Evolutionary conservation across 2,797 vertebrate species (phyloP), one percentile per base, ranked within the genome.

Genomic region (Pseudochirops cupreus): DNA sequence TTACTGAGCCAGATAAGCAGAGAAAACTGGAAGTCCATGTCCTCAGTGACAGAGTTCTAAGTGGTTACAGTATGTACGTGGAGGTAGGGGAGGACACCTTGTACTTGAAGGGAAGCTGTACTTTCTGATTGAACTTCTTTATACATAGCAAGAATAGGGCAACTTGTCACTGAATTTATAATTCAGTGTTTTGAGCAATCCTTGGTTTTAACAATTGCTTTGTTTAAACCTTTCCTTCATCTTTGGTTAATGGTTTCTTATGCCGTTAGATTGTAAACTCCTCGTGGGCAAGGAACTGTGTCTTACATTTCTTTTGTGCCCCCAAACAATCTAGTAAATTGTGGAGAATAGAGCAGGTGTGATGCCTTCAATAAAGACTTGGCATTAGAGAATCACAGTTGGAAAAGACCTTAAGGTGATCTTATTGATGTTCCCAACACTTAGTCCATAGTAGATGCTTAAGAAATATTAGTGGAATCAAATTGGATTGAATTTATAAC

Each of bases 151-250:
- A 74, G 95, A 94, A 90, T 89, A 62, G 87, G 18, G 5, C 46
- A 93, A 52, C 50, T 91, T 92, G 93, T 95, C 1, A 62, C 52
- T n/a, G 46, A 93, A 46, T 53, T 91, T 94, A 39, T 4, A 92
- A 11, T 92, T 92, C 91, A 10, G n/a, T 16, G 56, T 90, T 53
- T 28, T 53, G 31, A 50, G 24, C 10, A 94, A 90, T n/a, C 89
- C 54, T 46, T 57, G 74, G 9, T 87, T 87, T 87, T 50, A 87
- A 12, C 9, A 87, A 50, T 54, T 67, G 21, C 58, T 21, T 89
- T 56, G 46, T 67, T 95, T 54, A 57, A 91, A 1, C 56, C 33
- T 39, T 57, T 94, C 50, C 91, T 94, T 95, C 33, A 33, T 94
- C 10, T 87, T 50, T 57, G 53, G 26, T 56, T 31, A 55, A 21